Conservation (phyloP, 2,888 invertebrate species). For the Rhynchonema sp. region DNA sequence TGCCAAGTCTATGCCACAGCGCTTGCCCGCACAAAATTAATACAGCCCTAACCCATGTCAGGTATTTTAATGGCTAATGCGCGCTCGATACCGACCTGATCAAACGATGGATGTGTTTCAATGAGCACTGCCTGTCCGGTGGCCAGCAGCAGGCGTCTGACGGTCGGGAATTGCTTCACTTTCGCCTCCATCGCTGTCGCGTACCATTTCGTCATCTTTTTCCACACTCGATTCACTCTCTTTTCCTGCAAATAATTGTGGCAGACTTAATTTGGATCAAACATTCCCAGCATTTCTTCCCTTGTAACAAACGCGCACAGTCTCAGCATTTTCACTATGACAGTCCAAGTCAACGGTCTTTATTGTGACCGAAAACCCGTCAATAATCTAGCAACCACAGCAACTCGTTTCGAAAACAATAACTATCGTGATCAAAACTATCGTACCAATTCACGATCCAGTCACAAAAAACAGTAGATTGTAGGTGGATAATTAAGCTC, state of each 20-base stretch:
- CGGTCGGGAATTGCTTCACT: constrained; percentile 17
- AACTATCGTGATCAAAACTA: not conserved
- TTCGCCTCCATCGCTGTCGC: constrained; percentile 26
- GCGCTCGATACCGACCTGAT: not conserved
- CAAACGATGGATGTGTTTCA: constrained; percentile 10
- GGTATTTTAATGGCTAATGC: not conserved
- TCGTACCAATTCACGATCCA: not conserved
- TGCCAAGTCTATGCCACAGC: too few species aligned
- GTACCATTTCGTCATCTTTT: too few species aligned
- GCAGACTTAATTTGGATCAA: too few species aligned
- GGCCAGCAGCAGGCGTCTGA: constrained; percentile 21
- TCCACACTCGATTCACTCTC: too few species aligned
- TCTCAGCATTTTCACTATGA: too few species aligned
- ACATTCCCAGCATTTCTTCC: too few species aligned
- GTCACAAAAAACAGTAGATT: not conserved
- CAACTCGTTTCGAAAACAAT: too few species aligned
- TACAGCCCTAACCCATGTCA: not conserved
- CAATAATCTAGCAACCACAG: too few species aligned
- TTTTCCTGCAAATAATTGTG: too few species aligned
- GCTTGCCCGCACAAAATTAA: not conserved
- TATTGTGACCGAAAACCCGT: too few species aligned
- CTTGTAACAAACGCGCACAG: too few species aligned
- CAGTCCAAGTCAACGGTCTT: too few species aligned
- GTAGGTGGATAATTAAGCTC: not conserved
- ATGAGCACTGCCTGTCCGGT: constrained; percentile 23